Evolutionary conservation across 92 coral and sea anemone genomes (phyloP).

Genomic region (Micromussa lordhowensis): DNA sequence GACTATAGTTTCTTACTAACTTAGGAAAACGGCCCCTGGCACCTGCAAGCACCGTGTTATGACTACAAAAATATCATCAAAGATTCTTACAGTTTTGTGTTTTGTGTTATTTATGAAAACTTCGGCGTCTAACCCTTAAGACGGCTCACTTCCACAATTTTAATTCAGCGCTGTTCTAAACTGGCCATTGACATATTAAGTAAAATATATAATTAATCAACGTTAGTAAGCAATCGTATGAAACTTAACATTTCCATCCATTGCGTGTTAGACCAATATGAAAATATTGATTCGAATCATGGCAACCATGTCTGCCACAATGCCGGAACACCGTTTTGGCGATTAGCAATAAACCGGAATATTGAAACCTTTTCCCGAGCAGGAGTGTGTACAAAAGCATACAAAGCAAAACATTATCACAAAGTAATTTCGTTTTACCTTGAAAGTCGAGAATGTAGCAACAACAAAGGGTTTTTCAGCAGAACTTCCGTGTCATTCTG

Average conservation of each 20-base stretch:
- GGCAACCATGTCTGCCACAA: background rate
- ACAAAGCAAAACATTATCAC: background rate
- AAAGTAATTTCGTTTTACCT: background rate
- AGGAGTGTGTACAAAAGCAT: background rate
- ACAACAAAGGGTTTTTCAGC: background rate
- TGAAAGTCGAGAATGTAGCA: background rate
- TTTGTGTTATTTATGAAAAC: too few relatives aligned
- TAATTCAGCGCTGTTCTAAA: background rate
- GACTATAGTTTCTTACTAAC: too few relatives aligned
- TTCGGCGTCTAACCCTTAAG: too few relatives aligned
- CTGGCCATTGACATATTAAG: background rate
- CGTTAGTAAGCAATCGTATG: background rate
- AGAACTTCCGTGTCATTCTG: background rate
- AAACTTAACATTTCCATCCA: background rate
- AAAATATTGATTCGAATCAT: background rate
- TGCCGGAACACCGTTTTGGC: background rate
- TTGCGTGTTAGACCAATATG: background rate
- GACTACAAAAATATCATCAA: background rate
- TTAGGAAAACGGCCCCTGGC: background rate
- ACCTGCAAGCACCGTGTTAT: background rate
- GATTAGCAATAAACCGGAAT: background rate
- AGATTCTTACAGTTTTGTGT: background rate
- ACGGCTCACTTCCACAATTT: background rate
- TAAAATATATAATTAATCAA: too few relatives aligned
- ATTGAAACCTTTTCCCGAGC: background rate